Conservation (phyloP, 2,888 invertebrate genomes). For the Acleris cristana region DNA sequence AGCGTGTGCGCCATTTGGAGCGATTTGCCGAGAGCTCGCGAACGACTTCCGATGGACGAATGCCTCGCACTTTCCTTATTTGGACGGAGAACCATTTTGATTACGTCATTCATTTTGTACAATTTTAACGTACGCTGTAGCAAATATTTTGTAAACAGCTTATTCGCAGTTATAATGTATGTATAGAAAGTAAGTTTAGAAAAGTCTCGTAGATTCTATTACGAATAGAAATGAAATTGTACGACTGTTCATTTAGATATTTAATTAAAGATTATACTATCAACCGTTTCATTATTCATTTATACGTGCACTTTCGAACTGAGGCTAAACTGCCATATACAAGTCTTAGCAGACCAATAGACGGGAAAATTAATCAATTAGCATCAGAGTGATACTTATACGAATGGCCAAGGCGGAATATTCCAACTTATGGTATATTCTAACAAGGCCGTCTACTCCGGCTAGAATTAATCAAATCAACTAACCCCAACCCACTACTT, state of each 20-base stretch:
- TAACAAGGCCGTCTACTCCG: slow-evolving; percentile 75
- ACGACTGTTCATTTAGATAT: not conserved
- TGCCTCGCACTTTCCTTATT: slow-evolving; percentile 63
- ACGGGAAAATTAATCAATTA: slow-evolving; percentile 61
- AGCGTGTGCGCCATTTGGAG: slow-evolving; percentile 57
- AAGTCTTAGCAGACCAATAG: slow-evolving; percentile 22
- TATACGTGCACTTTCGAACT: not conserved
- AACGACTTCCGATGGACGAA: slow-evolving; percentile 67
- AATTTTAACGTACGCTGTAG: slow-evolving; percentile 29
- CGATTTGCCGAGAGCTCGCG: slow-evolving; percentile 62
- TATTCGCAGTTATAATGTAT: no score
- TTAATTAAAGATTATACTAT: not conserved
- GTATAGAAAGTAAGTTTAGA: no score
- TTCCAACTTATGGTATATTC: slow-evolving; percentile 74
- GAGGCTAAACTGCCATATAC: not conserved
- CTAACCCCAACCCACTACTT: slow-evolving; percentile 82
- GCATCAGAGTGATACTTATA: slow-evolving; percentile 52
- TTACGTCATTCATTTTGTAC: slow-evolving; percentile 62
- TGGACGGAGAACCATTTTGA: slow-evolving; percentile 63
- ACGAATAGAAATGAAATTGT: not conserved
- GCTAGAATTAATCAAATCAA: slow-evolving; percentile 84
- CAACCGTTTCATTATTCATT: no score
- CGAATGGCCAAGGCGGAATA: slow-evolving; percentile 67
- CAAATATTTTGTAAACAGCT: no score
- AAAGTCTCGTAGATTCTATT: no score